Percentiles rank a stretch among this genome's conserved stretches.
These are phyloP conservation scores for Lasioglossum pauxillum DNA, from an alignment of 2,888 invertebrate species.

Conservation along the genomic window DNA sequence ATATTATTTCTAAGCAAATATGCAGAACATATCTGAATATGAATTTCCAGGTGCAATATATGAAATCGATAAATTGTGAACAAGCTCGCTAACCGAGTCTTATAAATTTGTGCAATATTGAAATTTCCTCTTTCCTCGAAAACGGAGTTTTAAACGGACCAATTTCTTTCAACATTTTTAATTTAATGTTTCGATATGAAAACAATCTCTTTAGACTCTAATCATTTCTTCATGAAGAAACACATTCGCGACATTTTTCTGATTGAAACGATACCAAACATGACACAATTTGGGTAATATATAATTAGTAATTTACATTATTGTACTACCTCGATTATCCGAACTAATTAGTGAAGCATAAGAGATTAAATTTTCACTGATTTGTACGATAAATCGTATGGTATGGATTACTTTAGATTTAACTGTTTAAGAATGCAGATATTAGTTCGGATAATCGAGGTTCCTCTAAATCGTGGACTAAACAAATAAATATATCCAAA, in stretches of 20 bases:
- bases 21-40: background rate
- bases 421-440: no score
- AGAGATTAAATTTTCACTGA: background rate
- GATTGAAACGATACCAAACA: background rate
- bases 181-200: background rate
- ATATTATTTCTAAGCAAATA: background rate
- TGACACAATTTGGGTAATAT: background rate
- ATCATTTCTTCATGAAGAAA: background rate
- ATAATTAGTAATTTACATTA: no score
- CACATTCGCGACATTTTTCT: background rate
- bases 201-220: background rate
- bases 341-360: background rate
- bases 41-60: background rate
- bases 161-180: background rate
- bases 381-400: background rate
- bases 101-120: background rate
- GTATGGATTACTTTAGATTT: no score
- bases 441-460: background rate
- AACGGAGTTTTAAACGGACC: background rate
- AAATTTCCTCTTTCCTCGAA: background rate
- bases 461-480: no score
- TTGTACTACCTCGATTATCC: no score
- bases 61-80: slow-evolving; percentile 3
- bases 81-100: background rate
- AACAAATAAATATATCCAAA: no score